Evolutionary conservation across 2,797 vertebrate genomes (phyloP).

Genomic region (Propithecus deckenii): DNA sequence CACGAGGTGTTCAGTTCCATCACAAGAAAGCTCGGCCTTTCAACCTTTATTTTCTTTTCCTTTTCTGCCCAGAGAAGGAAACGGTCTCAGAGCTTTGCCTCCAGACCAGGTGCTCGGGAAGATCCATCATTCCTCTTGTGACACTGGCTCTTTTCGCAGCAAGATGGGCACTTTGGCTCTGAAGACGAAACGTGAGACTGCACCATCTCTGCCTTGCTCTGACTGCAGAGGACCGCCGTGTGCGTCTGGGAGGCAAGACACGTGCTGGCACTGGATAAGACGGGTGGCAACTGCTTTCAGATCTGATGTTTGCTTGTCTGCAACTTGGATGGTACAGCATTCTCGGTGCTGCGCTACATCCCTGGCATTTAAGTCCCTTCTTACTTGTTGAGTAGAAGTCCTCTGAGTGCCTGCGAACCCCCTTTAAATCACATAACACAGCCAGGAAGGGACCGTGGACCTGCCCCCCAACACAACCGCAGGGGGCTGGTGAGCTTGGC

Average conservation of each 20-base stretch:
- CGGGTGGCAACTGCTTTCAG: not conserved
- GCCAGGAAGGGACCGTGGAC: not conserved
- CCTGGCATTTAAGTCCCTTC: not conserved
- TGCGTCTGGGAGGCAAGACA: not conserved
- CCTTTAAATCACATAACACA: not conserved
- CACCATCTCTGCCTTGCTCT: not conserved
- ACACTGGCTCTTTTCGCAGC: not conserved
- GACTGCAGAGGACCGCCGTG: not conserved
- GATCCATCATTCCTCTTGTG: not conserved
- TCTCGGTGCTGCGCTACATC: not conserved
- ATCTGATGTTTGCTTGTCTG: too few relatives aligned
- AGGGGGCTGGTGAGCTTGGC: not conserved
- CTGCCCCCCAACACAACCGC: not conserved
- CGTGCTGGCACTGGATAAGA: accelerated
- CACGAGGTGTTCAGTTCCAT: accelerated
- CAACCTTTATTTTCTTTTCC: not conserved
- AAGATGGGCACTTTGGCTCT: not conserved
- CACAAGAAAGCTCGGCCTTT: not conserved
- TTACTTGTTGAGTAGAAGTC: not conserved
- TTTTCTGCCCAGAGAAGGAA: not conserved
- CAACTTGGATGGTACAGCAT: not conserved
- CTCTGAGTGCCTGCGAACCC: not conserved
- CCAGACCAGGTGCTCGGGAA: not conserved
- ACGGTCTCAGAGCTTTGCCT: not conserved
- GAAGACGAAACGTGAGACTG: not conserved